Percentiles rank a stretch among this genome's conserved stretches.
Conservation (phyloP, 2,113 vertebrate genomes). For the Bubo bubo region DNA sequence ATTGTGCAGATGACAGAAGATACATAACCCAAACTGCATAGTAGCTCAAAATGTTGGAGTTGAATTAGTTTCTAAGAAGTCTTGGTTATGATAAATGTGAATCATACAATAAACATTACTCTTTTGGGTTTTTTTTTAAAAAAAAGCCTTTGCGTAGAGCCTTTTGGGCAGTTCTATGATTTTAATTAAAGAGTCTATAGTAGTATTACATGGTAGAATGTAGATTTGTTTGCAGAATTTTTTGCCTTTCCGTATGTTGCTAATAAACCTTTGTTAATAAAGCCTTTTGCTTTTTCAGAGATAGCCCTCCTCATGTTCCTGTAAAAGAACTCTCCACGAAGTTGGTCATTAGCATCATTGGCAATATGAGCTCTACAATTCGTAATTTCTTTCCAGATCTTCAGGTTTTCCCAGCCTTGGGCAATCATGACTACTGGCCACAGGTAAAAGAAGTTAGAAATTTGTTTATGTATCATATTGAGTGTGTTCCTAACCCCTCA, state of each 20-base stretch:
- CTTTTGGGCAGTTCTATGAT: neutral
- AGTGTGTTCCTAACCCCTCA: neutral
- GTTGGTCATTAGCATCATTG: slow-evolving; percentile 85
- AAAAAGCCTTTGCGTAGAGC: neutral
- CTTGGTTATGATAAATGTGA: neutral
- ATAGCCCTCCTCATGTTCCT: slow-evolving; percentile 93
- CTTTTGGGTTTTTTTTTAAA: neutral
- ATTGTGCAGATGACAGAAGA: neutral
- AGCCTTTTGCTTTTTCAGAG: slow-evolving; percentile 73
- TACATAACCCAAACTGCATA: neutral
- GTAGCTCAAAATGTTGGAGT: neutral
- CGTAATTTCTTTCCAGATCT: slow-evolving; percentile 83
- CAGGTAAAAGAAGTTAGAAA: slow-evolving; percentile 80
- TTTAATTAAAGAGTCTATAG: neutral
- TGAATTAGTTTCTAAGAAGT: neutral
- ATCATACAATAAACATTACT: neutral
- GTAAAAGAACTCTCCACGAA: slow-evolving; percentile 86
- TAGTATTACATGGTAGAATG: neutral
- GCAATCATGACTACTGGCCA: slow-evolving; percentile 98
- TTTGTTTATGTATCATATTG: neutral
- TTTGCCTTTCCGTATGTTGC: neutral
- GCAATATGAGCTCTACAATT: slow-evolving; percentile 88
- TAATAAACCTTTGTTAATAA: neutral
- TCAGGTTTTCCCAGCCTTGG: slow-evolving; percentile 89
- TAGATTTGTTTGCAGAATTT: neutral